Evolutionary conservation across 2,113 vertebrate genomes (phyloP), one percentile per base, ranked within the genome.

Genomic region (Chroicocephalus ridibundus): DNA sequence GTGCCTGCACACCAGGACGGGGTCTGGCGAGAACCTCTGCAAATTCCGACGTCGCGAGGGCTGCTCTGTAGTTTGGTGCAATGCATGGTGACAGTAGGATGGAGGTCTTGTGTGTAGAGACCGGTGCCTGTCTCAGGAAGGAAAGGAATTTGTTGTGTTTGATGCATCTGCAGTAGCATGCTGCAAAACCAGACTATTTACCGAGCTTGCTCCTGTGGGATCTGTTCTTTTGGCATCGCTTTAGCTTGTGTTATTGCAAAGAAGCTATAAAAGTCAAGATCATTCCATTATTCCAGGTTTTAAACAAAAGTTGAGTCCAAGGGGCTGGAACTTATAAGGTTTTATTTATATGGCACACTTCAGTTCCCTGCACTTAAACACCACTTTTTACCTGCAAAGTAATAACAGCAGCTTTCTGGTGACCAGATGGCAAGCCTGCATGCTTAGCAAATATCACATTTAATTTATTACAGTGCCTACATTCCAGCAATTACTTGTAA

Each of bases 371-470:
- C 55, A 71, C 70, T 96, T 96, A 84, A 91, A 62, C 31, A 87
- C 52, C 72, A 32, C 71, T 93, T 93, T 95, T 94, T 95, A 95
- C 92, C 90, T 93, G 71, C 34, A 82, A 91, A 95, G 76, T n/a
- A 91, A 34, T 74, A 94, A 83, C 91, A 93, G 86, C 69, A 87
- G 76, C 78, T 87, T 60, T 96, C 95, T 90, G 86, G 93, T 86
- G 93, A 93, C 82, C 95, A 97, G 96, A 95, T 96, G 97, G 90
- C 93, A 96, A 93, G 83, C 86, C 66, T 94, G 86, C 81, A 71
- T 66, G 54, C 91, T 92, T 97, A 95, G 86, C 94, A 97, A 94
- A 96, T 89, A 97, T 87, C 72, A 38, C 90, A 29, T 64, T 92
- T 92, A 97, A 91, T 94, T 95, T 93, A 94, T 96, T 95, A 82